Evolutionary conservation across 2,797 vertebrate species (phyloP).

Genomic region (Sebastes elongatus): DNA sequence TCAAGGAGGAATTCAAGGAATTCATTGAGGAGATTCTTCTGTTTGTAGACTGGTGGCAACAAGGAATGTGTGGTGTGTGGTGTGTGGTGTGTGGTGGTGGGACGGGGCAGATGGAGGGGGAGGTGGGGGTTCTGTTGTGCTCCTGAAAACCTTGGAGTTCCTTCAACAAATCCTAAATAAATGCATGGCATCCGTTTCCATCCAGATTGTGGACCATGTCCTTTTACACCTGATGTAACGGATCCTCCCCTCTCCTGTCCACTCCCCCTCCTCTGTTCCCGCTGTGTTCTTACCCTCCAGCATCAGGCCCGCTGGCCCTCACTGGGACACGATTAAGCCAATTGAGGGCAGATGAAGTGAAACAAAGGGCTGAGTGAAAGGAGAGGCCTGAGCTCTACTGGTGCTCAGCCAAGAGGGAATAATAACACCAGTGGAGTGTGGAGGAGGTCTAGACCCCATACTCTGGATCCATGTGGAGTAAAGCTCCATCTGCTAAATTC

Average conservation of each 20-base stretch:
- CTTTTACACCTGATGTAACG: not conserved
- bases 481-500: constrained; percentile 12
- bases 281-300: not conserved
- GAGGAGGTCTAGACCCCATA: constrained; percentile 12
- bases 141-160: not conserved
- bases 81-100: not conserved
- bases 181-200: not conserved
- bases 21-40: not conserved
- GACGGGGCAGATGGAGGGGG: not conserved
- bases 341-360: constrained; percentile 24
- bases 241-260: not conserved
- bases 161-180: not conserved
- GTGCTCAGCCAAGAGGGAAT: constrained; percentile 33
- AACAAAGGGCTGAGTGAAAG: constrained; percentile 39
- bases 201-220: not conserved
- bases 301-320: constrained; percentile 5
- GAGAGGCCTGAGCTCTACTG: constrained; percentile 16
- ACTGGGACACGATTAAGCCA: constrained; percentile 25
- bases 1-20: constrained; percentile 30
- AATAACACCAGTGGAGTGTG: constrained; percentile 20
- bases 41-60: not conserved
- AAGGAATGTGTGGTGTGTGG: constrained; percentile 29
- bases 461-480: not conserved
- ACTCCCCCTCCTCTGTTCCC: not conserved
- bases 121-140: not conserved